Percentiles rank a stretch among this genome's conserved stretches.
Conservation (phyloP, 2,113 vertebrate genomes). For the Petrocephalus microphthalmus region DNA sequence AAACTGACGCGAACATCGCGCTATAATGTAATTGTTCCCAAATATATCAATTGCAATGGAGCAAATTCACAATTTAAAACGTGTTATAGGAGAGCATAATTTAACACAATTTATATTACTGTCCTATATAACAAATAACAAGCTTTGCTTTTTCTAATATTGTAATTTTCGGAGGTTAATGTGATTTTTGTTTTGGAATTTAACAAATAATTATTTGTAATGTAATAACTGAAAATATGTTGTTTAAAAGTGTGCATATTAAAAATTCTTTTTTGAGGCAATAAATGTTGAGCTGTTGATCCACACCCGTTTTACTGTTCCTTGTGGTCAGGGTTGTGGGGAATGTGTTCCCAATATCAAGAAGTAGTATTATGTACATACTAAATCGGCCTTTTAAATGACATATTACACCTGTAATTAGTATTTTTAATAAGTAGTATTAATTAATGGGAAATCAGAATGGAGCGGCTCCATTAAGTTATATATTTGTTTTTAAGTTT, state of each 20-base stretch:
- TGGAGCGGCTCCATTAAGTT: not conserved
- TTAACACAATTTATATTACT: not conserved
- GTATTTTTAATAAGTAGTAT: not conserved
- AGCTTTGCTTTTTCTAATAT: not conserved
- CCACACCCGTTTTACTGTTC: not conserved
- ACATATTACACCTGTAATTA: not conserved
- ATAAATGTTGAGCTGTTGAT: not conserved
- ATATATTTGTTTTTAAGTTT: not conserved
- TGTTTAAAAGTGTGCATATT: not conserved
- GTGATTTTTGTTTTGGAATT: not conserved
- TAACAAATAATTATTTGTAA: not conserved
- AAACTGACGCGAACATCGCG: not conserved
- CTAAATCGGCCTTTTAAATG: not conserved
- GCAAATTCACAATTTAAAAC: not conserved
- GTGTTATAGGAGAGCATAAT: not conserved
- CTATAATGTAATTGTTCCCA: not conserved
- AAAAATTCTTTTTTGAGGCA: not conserved
- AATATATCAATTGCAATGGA: not conserved
- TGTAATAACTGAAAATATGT: conserved; percentile 5
- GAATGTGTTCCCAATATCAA: not conserved
- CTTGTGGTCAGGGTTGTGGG: not conserved
- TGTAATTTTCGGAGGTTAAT: not conserved
- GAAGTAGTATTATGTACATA: not conserved
- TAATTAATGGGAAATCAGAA: not conserved
- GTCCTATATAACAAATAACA: not conserved